Conservation (phyloP, 1,140 invertebrate species). For the Carposina sasakii region DNA sequence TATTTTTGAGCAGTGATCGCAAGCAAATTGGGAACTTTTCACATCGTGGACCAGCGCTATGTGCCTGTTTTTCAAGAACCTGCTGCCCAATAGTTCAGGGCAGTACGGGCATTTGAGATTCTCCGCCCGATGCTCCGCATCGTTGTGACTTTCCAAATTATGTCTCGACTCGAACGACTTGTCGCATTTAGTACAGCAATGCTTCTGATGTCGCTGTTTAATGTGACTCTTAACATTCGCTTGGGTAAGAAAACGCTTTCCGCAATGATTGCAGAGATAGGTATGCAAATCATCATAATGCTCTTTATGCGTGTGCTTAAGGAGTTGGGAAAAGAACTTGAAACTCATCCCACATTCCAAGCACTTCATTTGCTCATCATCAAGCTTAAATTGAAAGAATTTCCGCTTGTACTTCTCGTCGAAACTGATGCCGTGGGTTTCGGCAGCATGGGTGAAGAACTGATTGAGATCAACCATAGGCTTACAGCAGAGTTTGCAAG, state of each 20-base stretch:
- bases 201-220: constrained; percentile 13
- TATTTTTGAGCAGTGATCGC: constrained; percentile 15
- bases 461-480: constrained; percentile 15
- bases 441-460: constrained; percentile 14
- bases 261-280: constrained; percentile 28
- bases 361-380: constrained; percentile 21
- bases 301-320: constrained; percentile 27
- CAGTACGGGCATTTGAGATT: constrained; percentile 33
- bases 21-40: constrained; percentile 10
- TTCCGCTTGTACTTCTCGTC: constrained; percentile 9
- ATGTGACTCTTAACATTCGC: constrained; percentile 19
- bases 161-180: constrained; percentile 8
- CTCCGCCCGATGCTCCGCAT: constrained; percentile 39
- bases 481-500: constrained; percentile 21
- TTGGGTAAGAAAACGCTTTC: constrained; percentile 18
- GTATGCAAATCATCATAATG: constrained; percentile 16
- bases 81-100: constrained; percentile 12
- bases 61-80: constrained; percentile 17
- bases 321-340: constrained; percentile 18
- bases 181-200: constrained; percentile 15
- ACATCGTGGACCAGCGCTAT: constrained; percentile 23
- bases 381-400: constrained; percentile 20
- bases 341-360: constrained; percentile 22
- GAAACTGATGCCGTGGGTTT: constrained; percentile 19
- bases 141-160: constrained; percentile 11